These are phyloP conservation scores for Tridacna crocea DNA, from an alignment of 2,888 invertebrate genomes.

Conservation along the genomic window DNA sequence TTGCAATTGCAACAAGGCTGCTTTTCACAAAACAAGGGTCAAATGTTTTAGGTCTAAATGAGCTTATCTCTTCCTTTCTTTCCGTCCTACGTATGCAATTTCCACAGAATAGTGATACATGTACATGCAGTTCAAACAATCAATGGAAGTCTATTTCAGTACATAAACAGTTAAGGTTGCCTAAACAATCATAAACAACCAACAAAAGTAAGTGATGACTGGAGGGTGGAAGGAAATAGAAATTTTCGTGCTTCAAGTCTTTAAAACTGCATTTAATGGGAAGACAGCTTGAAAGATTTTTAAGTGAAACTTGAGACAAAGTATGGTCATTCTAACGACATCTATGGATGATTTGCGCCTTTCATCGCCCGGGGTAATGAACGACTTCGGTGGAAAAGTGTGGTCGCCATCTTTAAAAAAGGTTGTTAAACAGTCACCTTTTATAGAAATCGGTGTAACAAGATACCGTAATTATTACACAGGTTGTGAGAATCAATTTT, in stretches of 20 bases:
- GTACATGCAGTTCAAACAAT: too few relatives aligned
- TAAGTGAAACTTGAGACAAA: slow-evolving; percentile 13
- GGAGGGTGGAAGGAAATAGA: background rate
- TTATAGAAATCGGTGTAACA: slow-evolving; percentile 35
- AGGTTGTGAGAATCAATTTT: slow-evolving; percentile 28
- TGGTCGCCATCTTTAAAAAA: slow-evolving; percentile 31
- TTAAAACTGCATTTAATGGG: slow-evolving; percentile 21
- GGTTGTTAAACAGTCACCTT: slow-evolving; percentile 52
- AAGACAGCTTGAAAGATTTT: slow-evolving; percentile 22
- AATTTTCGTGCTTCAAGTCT: slow-evolving; percentile 1
- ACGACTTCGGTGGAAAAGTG: slow-evolving; percentile 27
- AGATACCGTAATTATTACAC: slow-evolving; percentile 46
- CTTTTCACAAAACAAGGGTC: too few relatives aligned
- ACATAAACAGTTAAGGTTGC: too few relatives aligned
- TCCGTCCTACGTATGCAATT: too few relatives aligned
- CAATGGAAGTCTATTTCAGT: too few relatives aligned
- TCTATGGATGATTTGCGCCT: slow-evolving; percentile 36
- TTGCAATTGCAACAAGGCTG: too few relatives aligned
- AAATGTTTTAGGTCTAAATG: too few relatives aligned
- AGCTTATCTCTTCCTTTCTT: too few relatives aligned
- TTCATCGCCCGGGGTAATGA: slow-evolving; percentile 27
- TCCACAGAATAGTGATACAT: too few relatives aligned
- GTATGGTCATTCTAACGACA: slow-evolving; percentile 29
- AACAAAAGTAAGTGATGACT: background rate
- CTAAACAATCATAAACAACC: too few relatives aligned